These are phyloP conservation scores for Pollenia angustigena DNA, from an alignment of 2,888 invertebrate genomes.

Conservation along the genomic window DNA sequence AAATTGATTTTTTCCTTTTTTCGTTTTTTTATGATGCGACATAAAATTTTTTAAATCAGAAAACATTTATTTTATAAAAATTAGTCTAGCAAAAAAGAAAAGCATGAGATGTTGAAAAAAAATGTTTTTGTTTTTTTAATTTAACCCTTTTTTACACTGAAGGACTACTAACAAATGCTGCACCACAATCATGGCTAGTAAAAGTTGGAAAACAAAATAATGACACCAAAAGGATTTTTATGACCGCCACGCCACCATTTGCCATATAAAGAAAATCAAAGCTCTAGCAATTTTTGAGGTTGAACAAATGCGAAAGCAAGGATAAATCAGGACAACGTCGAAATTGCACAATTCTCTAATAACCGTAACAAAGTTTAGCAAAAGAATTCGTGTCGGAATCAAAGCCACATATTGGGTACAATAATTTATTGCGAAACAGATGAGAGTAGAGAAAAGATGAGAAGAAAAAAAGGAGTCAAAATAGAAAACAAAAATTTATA, in stretches of 20 bases:
- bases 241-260: conserved; percentile 54
- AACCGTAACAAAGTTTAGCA: conserved; percentile 25
- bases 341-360: conserved; percentile 40
- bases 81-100: conserved; percentile 49
- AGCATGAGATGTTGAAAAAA: neutral
- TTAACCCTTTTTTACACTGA: conserved; percentile 65
- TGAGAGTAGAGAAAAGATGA: neutral
- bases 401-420: conserved; percentile 17
- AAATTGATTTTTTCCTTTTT: conserved; percentile 17
- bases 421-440: neutral
- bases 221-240: conserved; percentile 65
- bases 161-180: conserved; percentile 15
- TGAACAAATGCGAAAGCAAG: neutral
- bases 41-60: conserved; percentile 72
- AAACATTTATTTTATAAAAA: conserved; percentile 69
- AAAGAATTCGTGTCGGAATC: conserved; percentile 1
- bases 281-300: conserved; percentile 36
- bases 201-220: conserved; percentile 30
- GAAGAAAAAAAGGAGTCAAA: neutral
- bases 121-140: neutral
- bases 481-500: neutral
- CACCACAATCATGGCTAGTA: conserved; percentile 49
- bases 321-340: neutral
- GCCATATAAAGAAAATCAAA: conserved; percentile 47
- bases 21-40: conserved; percentile 37